Evolutionary conservation across 2,888 invertebrate genomes (phyloP).

Genomic region (Tyria jacobaeae): DNA sequence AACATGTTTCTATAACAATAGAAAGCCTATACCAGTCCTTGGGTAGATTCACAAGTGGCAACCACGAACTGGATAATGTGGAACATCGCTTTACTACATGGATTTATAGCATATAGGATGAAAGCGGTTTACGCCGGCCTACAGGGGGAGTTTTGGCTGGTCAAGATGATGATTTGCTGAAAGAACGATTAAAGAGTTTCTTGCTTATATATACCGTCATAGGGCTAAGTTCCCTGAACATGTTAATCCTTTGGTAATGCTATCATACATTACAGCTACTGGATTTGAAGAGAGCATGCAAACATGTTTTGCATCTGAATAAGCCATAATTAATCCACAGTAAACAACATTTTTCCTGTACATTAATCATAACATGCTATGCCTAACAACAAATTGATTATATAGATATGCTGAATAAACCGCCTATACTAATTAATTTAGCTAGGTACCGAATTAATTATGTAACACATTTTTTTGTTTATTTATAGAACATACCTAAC

Average conservation of each 20-base stretch:
- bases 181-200: not conserved
- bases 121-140: not conserved
- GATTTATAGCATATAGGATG: not conserved
- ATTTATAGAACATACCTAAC: not conserved
- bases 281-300: not conserved
- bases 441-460: not conserved
- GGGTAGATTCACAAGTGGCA: not conserved
- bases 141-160: not conserved
- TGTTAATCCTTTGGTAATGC: not conserved
- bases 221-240: not conserved
- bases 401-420: constrained; percentile 6
- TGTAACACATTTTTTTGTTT: not conserved
- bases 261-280: not conserved
- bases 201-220: not conserved
- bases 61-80: not conserved
- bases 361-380: constrained; percentile 8
- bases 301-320: not conserved
- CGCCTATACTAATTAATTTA: not conserved
- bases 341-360: constrained; percentile 5
- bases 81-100: not conserved
- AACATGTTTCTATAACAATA: too few species aligned
- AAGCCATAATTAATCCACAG: not conserved
- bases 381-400: constrained; percentile 11
- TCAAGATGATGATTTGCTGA: not conserved
- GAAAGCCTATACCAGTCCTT: not conserved